phyloP scores from a whole-genome alignment of 2,113 vertebrate genomes.

The Drymodes brunneopygia region DNA sequence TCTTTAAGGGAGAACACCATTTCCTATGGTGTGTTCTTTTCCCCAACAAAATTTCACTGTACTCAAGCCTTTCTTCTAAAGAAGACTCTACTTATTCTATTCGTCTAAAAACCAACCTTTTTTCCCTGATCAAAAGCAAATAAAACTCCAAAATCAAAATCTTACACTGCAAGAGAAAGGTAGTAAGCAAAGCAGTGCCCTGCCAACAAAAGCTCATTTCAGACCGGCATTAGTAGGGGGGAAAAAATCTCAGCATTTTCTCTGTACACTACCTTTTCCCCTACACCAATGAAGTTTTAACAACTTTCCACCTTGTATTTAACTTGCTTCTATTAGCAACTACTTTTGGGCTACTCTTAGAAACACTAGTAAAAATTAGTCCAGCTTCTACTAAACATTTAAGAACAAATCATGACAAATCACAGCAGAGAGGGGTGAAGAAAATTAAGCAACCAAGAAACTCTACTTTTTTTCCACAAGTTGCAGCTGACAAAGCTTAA shows the following conservation, averaged over 20 bases:
- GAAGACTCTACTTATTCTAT: too few relatives aligned
- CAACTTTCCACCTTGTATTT: background rate
- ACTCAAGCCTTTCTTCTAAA: too few relatives aligned
- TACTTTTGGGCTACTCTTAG: background rate
- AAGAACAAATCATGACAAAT: background rate
- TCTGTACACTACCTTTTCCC: background rate
- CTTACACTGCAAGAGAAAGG: background rate
- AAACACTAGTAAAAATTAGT: background rate
- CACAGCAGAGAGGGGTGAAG: rapidly evolving
- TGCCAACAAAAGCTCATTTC: rapidly evolving
- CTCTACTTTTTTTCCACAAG: rapidly evolving
- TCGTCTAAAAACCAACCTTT: background rate
- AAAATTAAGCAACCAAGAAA: background rate
- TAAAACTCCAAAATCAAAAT: background rate
- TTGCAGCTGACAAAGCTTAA: background rate
- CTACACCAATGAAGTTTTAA: rapidly evolving
- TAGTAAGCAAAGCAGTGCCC: background rate
- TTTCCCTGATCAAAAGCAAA: background rate
- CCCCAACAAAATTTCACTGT: background rate
- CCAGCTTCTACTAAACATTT: background rate
- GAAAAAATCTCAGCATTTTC: background rate
- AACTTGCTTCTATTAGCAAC: background rate
- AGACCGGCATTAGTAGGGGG: rapidly evolving
- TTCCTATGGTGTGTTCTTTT: background rate
- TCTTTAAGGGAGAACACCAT: background rate